phyloP scores from a whole-genome alignment of 2,888 invertebrate species.

The Metacarcinus magister region DNA sequence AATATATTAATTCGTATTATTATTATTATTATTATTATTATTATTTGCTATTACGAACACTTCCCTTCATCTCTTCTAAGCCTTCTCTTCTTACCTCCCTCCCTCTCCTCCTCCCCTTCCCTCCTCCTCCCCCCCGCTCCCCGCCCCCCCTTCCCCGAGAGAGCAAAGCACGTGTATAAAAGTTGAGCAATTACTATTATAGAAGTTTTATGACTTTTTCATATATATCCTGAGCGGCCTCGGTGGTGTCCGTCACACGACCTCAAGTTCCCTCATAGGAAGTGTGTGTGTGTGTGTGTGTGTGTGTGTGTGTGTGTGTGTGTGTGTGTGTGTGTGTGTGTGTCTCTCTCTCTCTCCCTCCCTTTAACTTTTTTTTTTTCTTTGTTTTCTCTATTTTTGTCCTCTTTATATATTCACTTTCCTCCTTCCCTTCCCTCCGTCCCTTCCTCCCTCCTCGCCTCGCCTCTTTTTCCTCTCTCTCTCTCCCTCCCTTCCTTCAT shows the following conservation, averaged over 20 bases:
- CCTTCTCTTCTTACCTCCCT: neutral
- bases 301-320: slow-evolving; percentile 67
- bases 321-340: slow-evolving; percentile 65
- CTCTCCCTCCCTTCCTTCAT: neutral
- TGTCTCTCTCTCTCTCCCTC: neutral
- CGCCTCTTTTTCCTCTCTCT: neutral
- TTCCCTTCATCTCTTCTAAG: neutral
- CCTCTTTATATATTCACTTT: no score
- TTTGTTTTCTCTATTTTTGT: no score
- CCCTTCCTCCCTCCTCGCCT: neutral
- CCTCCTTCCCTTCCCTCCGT: neutral
- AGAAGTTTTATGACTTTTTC: slow-evolving; percentile 14
- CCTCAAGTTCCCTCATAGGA: neutral
- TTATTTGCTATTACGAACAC: no score
- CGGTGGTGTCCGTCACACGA: neutral
- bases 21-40: no score
- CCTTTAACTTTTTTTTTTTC: no score
- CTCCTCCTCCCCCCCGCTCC: neutral
- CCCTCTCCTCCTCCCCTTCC: neutral
- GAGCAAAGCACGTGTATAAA: slow-evolving; percentile 1
- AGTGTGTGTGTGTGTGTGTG: slow-evolving; percentile 64
- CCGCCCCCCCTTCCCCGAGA: neutral
- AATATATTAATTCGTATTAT: no score
- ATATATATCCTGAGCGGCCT: slow-evolving; percentile 8
- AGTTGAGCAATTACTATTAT: slow-evolving; percentile 26